Percentiles rank a stretch among this genome's conserved stretches.
These are phyloP conservation scores for Hydroisotoma schaefferi DNA, from an alignment of 2,888 invertebrate genomes.

Conservation along the genomic window DNA sequence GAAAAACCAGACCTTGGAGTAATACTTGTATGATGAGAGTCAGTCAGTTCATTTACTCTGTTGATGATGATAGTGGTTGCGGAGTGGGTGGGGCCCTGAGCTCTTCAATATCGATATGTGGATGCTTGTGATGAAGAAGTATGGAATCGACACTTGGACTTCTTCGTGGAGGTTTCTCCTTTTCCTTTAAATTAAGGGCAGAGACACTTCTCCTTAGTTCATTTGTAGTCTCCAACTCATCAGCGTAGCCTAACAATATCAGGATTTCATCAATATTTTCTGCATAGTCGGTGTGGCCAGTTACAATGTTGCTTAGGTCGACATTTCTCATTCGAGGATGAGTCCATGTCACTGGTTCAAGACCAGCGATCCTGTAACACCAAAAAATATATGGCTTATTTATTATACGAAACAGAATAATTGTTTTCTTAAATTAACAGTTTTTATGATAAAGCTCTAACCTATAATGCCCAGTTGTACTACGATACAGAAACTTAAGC, in stretches of 20 bases:
- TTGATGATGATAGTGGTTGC: no score
- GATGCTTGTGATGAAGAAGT: constrained; percentile 19
- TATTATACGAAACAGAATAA: constrained; percentile 2
- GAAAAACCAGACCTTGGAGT: no score
- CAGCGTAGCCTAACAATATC: constrained; percentile 43
- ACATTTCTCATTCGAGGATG: constrained; percentile 47
- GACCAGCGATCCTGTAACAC: constrained; percentile 42
- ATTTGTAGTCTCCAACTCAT: constrained; percentile 28
- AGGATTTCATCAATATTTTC: constrained; percentile 57
- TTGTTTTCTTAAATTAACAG: background rate
- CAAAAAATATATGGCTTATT: no score
- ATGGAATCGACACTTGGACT: constrained; percentile 44
- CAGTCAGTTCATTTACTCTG: no score
- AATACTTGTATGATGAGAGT: no score
- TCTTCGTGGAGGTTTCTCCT: constrained; percentile 23
- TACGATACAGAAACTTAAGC: constrained; percentile 63
- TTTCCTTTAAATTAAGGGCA: constrained; percentile 37
- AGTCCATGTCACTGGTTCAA: constrained; percentile 46
- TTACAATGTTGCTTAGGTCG: constrained; percentile 44
- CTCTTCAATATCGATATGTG: constrained; percentile 9
- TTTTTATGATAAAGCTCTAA: constrained; percentile 49
- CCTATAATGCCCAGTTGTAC: constrained; percentile 59
- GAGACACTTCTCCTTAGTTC: constrained; percentile 38
- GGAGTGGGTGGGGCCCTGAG: no score
- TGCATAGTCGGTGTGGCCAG: constrained; percentile 61